Base-by-base conservation (phyloP, 53 echinoderm and acorn worm species). In the Hippasteria phrygiana region DNA sequence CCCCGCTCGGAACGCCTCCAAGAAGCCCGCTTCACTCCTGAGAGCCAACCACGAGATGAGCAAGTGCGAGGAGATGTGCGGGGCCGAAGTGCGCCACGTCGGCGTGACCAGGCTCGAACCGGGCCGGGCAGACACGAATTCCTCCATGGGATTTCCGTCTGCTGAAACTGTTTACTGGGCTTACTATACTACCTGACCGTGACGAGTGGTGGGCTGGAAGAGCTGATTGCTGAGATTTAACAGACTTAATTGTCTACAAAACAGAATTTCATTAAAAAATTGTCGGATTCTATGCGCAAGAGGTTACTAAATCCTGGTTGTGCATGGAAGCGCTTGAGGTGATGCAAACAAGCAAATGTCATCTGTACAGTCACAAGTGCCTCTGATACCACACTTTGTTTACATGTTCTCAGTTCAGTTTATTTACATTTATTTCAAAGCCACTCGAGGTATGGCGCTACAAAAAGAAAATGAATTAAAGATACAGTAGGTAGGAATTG, bases 101-200 rank as follows among this genome's bases (percentile, higher is more conserved):
- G 92, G 92, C 22, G 84, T 92, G 24, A 80, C 70, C 28, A 93
- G 95, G 1, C 73, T 92, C 45, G 90, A 93, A 59, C 93, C 97
- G 26, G 87, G 89, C 56, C 82, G 56, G 67, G 92, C 93, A 20
- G 97, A 97, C 63, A 29, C 54, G 38, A 86, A 83, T 10, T 83
- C 93, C 4, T 73, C 95, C 3, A 69, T 90, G 55, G 27, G 78
- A 9, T 97, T 97, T 70, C 97, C 97, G 1, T 13, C 20, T 77
- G 11, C 70, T 97, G 24, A 90, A 95, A 48, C 79, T 41, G 53
- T 88, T 12, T 97, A 97, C 76, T 97, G 97, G 97, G 65, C 77
- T 10, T 92, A 93, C 51, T 97, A 93, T 92, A 93, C 51, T 97
- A 93, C 29, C 12, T 93, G 39, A 72, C 90, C 39, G 73, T 95